phyloP scores from a whole-genome alignment of 1,140 invertebrate genomes.

The Heliconius nattereri region DNA sequence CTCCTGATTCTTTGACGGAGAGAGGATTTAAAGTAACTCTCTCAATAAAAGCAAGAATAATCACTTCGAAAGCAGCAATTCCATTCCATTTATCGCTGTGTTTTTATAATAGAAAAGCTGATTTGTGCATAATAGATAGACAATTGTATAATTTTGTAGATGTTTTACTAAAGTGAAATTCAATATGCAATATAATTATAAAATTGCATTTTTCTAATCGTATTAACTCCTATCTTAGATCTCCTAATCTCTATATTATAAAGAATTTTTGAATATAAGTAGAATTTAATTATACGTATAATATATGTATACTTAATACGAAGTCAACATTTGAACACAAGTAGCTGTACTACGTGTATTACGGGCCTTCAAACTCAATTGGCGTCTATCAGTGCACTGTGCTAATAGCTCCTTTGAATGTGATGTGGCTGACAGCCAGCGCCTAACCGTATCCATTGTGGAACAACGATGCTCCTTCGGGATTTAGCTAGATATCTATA shows the following conservation, averaged over 20 bases:
- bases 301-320: background rate
- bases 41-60: conserved; percentile 52
- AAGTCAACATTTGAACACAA: conserved; percentile 8
- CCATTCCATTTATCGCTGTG: conserved; percentile 23
- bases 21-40: conserved; percentile 71
- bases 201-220: no score
- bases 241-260: no score
- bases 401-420: conserved; percentile 71
- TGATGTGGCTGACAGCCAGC: conserved; percentile 51
- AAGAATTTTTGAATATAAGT: no score
- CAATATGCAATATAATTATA: no score
- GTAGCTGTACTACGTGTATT: background rate
- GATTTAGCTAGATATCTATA: conserved; percentile 63
- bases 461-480: conserved; percentile 61
- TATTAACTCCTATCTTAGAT: no score
- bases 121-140: background rate
- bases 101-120: background rate
- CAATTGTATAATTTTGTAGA: background rate
- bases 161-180: no score
- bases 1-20: conserved; percentile 68
- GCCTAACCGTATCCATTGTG: conserved; percentile 46
- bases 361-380: conserved; percentile 50
- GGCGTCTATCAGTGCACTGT: conserved; percentile 60
- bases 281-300: background rate
- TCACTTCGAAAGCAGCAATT: conserved; percentile 46